These are phyloP conservation scores for Acanthurus lineatus DNA, from an alignment of 2,797 vertebrate genomes.

Conservation along the genomic window DNA sequence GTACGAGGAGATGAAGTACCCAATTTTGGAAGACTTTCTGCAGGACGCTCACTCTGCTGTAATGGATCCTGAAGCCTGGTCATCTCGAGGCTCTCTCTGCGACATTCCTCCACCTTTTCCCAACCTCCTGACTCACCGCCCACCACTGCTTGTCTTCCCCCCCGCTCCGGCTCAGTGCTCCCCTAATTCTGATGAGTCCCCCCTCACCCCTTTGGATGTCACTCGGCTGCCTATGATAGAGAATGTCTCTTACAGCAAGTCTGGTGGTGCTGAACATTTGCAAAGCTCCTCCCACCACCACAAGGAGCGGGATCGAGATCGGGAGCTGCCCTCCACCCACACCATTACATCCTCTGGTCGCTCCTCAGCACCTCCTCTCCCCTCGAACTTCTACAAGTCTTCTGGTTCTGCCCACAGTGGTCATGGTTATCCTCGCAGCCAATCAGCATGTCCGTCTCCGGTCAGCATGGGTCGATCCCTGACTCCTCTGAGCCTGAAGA, in stretches of 20 bases:
- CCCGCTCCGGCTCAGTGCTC: conserved; percentile 94
- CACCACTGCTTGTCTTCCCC: conserved; percentile 92
- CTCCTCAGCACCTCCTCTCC: conserved; percentile 93
- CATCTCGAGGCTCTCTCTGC: conserved; percentile 87
- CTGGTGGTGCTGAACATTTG: conserved; percentile 41
- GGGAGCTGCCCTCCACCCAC: conserved; percentile 78
- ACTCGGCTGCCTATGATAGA: conserved; percentile 85
- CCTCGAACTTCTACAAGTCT: conserved; percentile 91
- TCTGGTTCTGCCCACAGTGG: conserved; percentile 90
- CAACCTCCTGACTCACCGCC: conserved; percentile 93
- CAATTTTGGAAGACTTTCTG: conserved; percentile 88
- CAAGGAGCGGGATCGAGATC: conserved; percentile 45
- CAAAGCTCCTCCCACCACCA: conserved; percentile 56
- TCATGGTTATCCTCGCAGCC: conserved; percentile 94
- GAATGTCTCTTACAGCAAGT: conserved; percentile 89
- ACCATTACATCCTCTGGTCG: conserved; percentile 89
- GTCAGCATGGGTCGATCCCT: conserved; percentile 94
- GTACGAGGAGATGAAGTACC: conserved; percentile 99
- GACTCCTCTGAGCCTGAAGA: conserved; percentile 94
- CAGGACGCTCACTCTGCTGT: conserved; percentile 90
- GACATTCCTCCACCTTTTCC: conserved; percentile 96
- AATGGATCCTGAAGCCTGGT: conserved; percentile 81
- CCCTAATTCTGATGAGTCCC: conserved; percentile 97
- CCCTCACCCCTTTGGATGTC: conserved; percentile 94
- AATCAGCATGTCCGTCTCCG: conserved; percentile 95